Conservation (phyloP, 2,888 invertebrate genomes). For the Myopa tessellatipennis region DNA sequence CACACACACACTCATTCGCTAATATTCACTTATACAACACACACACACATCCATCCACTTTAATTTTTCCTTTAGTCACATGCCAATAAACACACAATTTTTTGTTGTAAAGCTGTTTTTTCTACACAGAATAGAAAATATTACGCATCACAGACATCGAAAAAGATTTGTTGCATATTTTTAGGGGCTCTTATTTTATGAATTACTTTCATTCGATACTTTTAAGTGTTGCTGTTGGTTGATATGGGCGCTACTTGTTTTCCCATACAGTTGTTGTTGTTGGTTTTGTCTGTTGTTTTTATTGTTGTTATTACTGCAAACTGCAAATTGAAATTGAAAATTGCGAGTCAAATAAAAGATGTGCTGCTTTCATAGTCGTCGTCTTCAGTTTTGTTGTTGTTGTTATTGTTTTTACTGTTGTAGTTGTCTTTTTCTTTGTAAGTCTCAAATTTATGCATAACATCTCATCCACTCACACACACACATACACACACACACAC, state of each 20-base stretch:
- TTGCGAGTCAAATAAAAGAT: neutral
- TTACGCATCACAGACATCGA: neutral
- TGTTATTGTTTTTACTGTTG: constrained; percentile 26
- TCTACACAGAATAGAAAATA: no score
- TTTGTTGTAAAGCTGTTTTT: no score
- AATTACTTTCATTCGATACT: neutral
- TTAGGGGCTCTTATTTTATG: neutral
- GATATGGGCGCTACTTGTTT: no score
- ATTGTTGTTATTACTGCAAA: neutral
- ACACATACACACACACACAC: neutral
- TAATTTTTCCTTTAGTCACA: neutral
- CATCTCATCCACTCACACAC: neutral
- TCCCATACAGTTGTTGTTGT: neutral
- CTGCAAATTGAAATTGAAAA: neutral
- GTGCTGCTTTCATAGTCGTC: neutral
- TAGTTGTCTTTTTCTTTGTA: constrained; percentile 3
- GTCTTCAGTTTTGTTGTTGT: constrained; percentile 15
- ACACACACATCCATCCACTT: neutral
- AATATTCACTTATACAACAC: neutral
- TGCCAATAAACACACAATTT: neutral
- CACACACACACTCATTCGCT: neutral
- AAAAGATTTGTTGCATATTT: constrained; percentile 31
- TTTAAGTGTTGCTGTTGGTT: constrained; percentile 17
- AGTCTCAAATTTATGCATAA: constrained; percentile 13
- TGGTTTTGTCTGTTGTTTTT: neutral